Evolutionary conservation across 2,888 invertebrate genomes (phyloP).

Genomic region (Girardia tigrina): DNA sequence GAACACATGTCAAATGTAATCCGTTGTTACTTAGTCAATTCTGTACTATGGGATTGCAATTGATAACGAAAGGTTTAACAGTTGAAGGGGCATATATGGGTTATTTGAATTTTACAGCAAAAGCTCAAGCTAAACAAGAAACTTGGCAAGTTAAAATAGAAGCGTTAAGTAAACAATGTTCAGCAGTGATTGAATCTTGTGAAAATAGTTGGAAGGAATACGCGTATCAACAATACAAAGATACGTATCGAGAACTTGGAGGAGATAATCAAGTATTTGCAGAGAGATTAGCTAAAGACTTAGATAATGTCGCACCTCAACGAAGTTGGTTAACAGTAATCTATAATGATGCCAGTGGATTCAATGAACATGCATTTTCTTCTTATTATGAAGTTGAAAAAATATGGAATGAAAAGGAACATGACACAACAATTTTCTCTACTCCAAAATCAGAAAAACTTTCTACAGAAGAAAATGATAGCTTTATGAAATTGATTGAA

Average conservation of each 20-base stretch:
- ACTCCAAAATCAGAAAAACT: not conserved
- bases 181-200: not conserved
- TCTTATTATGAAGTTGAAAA: not conserved
- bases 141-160: not conserved
- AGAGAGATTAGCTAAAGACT: not conserved
- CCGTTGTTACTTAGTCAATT: not conserved
- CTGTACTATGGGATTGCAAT: not conserved
- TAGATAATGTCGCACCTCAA: not conserved
- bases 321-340: not conserved
- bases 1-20: slow-evolving; percentile 14
- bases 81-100: slow-evolving; percentile 8
- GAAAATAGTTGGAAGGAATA: slow-evolving; percentile 9
- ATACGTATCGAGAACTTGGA: slow-evolving; percentile 4
- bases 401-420: not conserved
- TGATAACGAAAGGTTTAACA: not conserved
- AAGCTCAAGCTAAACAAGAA: not conserved
- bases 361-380: not conserved
- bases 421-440: not conserved
- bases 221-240: not conserved
- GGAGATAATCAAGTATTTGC: slow-evolving; percentile 5
- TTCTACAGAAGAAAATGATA: not conserved
- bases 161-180: not conserved
- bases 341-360: slow-evolving; percentile 17
- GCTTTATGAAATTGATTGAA: not conserved
- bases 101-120: not conserved